phyloP scores from a whole-genome alignment of 1,140 invertebrate species.

The Drosophila tsacasi region DNA sequence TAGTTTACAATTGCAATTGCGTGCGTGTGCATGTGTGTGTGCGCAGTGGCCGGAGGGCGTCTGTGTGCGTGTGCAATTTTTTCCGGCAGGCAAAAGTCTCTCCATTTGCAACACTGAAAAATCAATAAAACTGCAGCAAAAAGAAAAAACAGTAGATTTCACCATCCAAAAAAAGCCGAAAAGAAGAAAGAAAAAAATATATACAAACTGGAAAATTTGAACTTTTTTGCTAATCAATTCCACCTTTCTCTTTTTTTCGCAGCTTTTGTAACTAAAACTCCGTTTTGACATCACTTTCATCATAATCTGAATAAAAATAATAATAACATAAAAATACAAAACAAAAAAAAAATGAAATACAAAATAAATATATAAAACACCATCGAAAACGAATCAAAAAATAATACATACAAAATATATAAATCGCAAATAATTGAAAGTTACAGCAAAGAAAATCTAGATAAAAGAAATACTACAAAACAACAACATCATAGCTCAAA shows the following conservation, averaged over 20 bases:
- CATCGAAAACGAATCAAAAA: slow-evolving; percentile 85
- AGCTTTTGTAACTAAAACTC: slow-evolving; percentile 93
- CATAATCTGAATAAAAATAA: slow-evolving; percentile 84
- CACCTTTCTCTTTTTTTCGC: slow-evolving; percentile 63
- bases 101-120: slow-evolving; percentile 80
- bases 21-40: slow-evolving; percentile 39
- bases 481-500: slow-evolving; percentile 76
- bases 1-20: slow-evolving; percentile 69
- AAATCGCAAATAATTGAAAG: slow-evolving; percentile 67
- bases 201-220: not conserved
- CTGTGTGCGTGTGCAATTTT: slow-evolving; percentile 65
- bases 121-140: slow-evolving; percentile 77
- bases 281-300: slow-evolving; percentile 85
- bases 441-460: slow-evolving; percentile 51
- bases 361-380: slow-evolving; percentile 73
- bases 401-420: slow-evolving; percentile 65
- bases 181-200: slow-evolving; percentile 2
- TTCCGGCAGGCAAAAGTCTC: slow-evolving; percentile 60
- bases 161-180: slow-evolving; percentile 37
- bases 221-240: slow-evolving; percentile 35
- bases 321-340: slow-evolving; percentile 74
- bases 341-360: slow-evolving; percentile 55
- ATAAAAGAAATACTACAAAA: slow-evolving; percentile 50
- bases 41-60: slow-evolving; percentile 7
- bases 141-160: slow-evolving; percentile 69